Base-by-base conservation (phyloP, 2,888 invertebrate species). In the Acrobasis repandana region DNA sequence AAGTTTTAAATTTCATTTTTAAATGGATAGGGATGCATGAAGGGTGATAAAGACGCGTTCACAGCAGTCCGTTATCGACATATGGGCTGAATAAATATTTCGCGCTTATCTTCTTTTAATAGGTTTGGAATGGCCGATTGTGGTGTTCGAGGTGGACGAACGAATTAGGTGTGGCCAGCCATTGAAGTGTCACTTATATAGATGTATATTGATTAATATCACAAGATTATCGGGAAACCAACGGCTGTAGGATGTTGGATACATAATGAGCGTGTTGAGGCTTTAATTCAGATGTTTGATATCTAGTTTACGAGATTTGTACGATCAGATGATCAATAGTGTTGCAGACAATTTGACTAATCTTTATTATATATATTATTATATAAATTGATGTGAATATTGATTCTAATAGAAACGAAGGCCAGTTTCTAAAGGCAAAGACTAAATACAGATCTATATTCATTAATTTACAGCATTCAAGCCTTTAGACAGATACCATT, bases 71-170 rank as follows among this genome's bases (percentile, higher is more conserved):
- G 86, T 88, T 90, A 90, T 90, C 88, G 85, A 80, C 80, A 80
- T 43, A 38, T 20, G 16, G 81, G 71, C 76, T 77, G 80, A 81
- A 90, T 85, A 90, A 89, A 90, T 91, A 90, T 89, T 88, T 89
- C 88, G 82, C 83, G 73, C 80, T 86, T 91, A 90, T 90, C 88
- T 80, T 60, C 83, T 80, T 85, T 89, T 88, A 89, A 85, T 83
- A 82, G 76, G 86, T 88, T 86, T 78, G 88, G 86, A 89, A 90
- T 85, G 80, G 62, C 67, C 77, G 86, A 86, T 83, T 86, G 81
- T 70, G 57, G 81, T 75, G 73, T 78, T 75, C 73, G 66, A 60
- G 33, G 18, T 59, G 16, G 20, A 16, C 10, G 46, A 9, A 46
- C 36, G 33, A 49, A 50, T 62, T 66, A 60, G 63, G 57, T 59